Conservation (phyloP, 2,113 vertebrate genomes). For the Gymnarchus niloticus region DNA sequence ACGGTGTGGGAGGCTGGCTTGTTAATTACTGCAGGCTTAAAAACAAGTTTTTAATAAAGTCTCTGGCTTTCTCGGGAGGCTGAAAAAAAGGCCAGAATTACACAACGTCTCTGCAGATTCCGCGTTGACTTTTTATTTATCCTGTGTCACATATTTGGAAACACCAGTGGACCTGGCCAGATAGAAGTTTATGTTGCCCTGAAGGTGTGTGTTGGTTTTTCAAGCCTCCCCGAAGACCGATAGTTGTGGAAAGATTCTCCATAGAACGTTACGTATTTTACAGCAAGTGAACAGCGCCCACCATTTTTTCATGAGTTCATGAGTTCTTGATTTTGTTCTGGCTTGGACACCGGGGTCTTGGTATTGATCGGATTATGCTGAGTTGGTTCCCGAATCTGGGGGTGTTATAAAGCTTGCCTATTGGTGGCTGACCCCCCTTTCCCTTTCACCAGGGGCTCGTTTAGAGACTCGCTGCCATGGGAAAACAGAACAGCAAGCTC, state of each 20-base stretch:
- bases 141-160: background rate
- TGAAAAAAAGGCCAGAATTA: background rate
- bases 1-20: slow-evolving; percentile 32
- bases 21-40: slow-evolving; percentile 42
- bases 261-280: background rate
- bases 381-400: slow-evolving; percentile 27
- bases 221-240: background rate
- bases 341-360: background rate
- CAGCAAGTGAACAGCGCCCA: background rate
- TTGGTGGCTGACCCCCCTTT: slow-evolving; percentile 25
- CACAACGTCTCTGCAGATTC: background rate
- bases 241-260: background rate
- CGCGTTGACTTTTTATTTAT: background rate
- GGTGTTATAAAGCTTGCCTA: background rate
- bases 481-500: slow-evolving; percentile 99
- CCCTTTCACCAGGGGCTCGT: slow-evolving; percentile 46
- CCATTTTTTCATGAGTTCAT: too few relatives aligned
- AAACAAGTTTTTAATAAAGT: background rate
- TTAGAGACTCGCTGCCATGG: slow-evolving; percentile 67
- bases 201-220: background rate
- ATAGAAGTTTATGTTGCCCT: too few relatives aligned
- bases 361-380: background rate
- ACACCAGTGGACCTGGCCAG: background rate
- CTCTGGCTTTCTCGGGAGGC: background rate
- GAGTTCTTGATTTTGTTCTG: background rate